Base-by-base conservation (phyloP, 2,888 invertebrate genomes). In the Ptychoptera albimana region DNA sequence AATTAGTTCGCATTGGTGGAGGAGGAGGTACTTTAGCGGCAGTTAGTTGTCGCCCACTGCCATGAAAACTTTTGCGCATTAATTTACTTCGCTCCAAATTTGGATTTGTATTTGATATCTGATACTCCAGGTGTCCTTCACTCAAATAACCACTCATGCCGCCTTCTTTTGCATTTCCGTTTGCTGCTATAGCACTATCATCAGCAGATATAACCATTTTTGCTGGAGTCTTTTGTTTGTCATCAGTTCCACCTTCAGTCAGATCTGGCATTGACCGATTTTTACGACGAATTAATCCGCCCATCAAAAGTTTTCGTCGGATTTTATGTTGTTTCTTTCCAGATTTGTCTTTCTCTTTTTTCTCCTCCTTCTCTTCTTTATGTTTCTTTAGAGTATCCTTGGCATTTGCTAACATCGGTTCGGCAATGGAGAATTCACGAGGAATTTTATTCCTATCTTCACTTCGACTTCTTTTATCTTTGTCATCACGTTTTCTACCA, bases 221-320 rank as follows among this genome's bases (percentile, higher is more conserved):
- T 50, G 52, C 50, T 56, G 62, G 23, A 56, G 58, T 49, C 57
- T 51, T 36, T 49, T 57, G 55, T 50, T 66, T 55, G 48, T 60
- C 53, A 42, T 56, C 59, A 37, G 55, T 75, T 41, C 79, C 81
- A 1, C 81, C 82, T 60, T 89, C 89, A 0, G 89, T 81, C 41
- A 91, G 68, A 67, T 91, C 91, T 1, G 91, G 91, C 86, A 91
- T 86, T 45, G 88, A 88, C 51, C 89, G 72, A 58, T 91, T 91
- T 60, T 91, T 91, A 30, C 89, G 71, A 48, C 84, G 74, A 43
- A 91, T 88, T 43, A 91, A 66, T 2, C 89, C 89, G 11, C 89
- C 89, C 88, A 91, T 89, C 8, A 91, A 59, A 3, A 89, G 62
- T 61, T 89, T 89, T 55, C 89, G 71, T 29, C 89, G 70, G 39